Conservation (phyloP, 1,140 invertebrate species). For the Zaprionus camerounensis region DNA sequence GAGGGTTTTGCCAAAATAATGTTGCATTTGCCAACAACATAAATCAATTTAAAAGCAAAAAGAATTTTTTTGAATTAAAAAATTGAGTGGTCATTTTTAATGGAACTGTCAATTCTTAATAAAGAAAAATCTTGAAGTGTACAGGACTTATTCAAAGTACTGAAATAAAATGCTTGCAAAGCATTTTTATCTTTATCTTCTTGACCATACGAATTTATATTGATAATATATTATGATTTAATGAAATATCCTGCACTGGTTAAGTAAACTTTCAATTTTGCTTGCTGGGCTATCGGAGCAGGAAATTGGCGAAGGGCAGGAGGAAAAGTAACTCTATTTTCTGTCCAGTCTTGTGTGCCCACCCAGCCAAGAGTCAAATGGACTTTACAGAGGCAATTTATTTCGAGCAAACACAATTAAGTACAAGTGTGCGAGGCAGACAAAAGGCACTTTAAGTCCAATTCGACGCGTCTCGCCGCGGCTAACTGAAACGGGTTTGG, state of each 20-base stretch:
- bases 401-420: slow-evolving; percentile 68
- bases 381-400: slow-evolving; percentile 60
- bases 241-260: background rate
- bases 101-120: too few species aligned
- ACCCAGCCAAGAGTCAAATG: slow-evolving; percentile 63
- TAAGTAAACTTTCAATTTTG: background rate
- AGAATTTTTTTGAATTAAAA: background rate
- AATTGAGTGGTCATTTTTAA: background rate
- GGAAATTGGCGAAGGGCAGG: slow-evolving; percentile 16
- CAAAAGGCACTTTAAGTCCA: slow-evolving; percentile 68
- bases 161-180: too few species aligned
- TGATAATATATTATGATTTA: background rate
- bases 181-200: too few species aligned
- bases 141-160: too few species aligned
- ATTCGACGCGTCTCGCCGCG: slow-evolving; percentile 39
- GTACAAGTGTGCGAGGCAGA: slow-evolving; percentile 50
- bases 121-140: too few species aligned
- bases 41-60: background rate
- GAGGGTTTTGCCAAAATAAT: background rate
- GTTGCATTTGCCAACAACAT: background rate
- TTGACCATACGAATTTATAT: too few species aligned
- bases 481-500: background rate
- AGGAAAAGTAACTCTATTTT: slow-evolving; percentile 37
- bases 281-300: background rate
- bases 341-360: slow-evolving; percentile 24